Base-by-base conservation (phyloP, 2,113 vertebrate species). In the Neopipo cinnamomea region DNA sequence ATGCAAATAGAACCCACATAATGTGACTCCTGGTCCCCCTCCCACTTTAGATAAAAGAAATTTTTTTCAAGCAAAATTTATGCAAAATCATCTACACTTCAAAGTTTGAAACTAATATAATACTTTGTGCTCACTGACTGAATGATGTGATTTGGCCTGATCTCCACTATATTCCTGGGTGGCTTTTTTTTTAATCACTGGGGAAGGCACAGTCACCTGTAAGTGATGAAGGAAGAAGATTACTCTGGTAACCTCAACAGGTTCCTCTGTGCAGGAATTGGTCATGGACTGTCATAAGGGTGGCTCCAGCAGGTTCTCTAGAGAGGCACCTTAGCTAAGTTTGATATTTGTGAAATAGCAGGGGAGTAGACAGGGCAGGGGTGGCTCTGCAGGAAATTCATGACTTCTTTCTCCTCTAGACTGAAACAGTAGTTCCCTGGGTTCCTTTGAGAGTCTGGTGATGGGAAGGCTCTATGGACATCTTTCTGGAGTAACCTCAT, bases 401-500 rank as follows among this genome's bases (percentile, higher is more conserved):
- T 47, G 44, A 25, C 16, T 35, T 42, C 10, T 14, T 80, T 77
- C 24, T 73, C 7, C 21, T 86, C 14, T n/a, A 27, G 55, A 21
- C 25, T 67, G 28, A 55, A 53, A 16, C 11, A 9, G 6, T 14
- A 0, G 0, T 49, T 61, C 73, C 33, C 23, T 37, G 41, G 12
- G 13, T 66, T 83, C 35, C 37, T 94, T 20, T 76, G 24, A 4
- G 50, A 53, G 2, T 12, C 47, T 59, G 35, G 20, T 4, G 1
- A 7, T 87, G 30, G 44, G 18, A 63, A 59, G 39, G 12, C 12
- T 82, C 33, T 91, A 21, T 25, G 52, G 47, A 16, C 13, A 7
- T 25, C 44, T 73, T 39, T n/a, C 44, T 83, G 67, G 33, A 58
- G 46, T 44, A 35, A 41, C 4, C 5, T 20, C 8, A 2, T 31